Base-by-base conservation (phyloP, 2,888 invertebrate species). In the Macrophya annulata region DNA sequence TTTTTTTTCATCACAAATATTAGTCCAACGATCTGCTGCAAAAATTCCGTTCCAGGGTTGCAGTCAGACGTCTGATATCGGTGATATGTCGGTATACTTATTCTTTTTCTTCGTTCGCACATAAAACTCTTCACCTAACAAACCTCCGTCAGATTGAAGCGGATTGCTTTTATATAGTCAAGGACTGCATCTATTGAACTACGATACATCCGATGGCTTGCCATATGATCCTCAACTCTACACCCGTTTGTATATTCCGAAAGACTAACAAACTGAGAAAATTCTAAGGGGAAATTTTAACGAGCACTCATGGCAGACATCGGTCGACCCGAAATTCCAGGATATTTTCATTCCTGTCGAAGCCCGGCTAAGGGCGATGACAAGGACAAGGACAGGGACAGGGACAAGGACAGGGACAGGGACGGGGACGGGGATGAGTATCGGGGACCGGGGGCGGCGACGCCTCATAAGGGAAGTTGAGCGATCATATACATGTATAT, bases 381-480 rank as follows among this genome's bases (percentile, higher is more conserved):
- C 37, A 31, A 71, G 71, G 71, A 76, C 74, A 37, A 48, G 74
- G 74, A 40, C 40, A n/a, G 40, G 65, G 65, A 72, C 37, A n/a
- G 40, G 37, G 37, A 6, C n/a, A 40, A 40, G 37, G 72, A n/a
- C 17, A 43, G n/a, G 40, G n/a, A 71, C 17, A 17, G 6, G 40
- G 43, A 43, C 40, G n/a, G 43, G 40, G 71, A 43, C 10, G 12
- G 15, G 15, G 65, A 65, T n/a, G 25, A 9, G 31, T 21, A 65
- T 59, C 40, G 71, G 62, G 25, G 12, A 62, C 25, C 71, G 37
- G 37, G 37, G 17, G 17, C 9, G 48, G 10, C 51, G 45, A 15
- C 76, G 76, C 31, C 31, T 76, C 76, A 48, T 76, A 48, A 25
- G 48, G 76, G 45, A 43, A 76, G 48, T 45, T 37, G 72, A 72